Conservation (phyloP, 2,888 invertebrate genomes). For the Cryptus viduatorius region DNA sequence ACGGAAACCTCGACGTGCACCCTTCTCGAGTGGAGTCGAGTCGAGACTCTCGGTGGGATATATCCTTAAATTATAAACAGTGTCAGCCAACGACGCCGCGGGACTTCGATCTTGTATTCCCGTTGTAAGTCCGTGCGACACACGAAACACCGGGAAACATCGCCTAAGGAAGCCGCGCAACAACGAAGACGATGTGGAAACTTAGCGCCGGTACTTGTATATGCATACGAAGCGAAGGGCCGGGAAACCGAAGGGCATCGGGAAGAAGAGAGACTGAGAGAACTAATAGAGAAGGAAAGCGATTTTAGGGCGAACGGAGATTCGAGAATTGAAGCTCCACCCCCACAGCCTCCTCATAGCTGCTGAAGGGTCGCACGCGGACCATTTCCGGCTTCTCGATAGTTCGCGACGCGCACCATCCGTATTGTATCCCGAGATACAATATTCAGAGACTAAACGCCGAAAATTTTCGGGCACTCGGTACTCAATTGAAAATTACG, state of each 20-base stretch:
- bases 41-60: slow-evolving; percentile 50
- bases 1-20: slow-evolving; percentile 67
- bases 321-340: slow-evolving; percentile 47
- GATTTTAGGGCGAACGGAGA: slow-evolving; percentile 19
- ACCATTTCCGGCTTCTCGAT: slow-evolving; percentile 46
- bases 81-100: slow-evolving; percentile 74
- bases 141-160: slow-evolving; percentile 17
- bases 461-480: neutral
- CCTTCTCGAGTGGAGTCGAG: slow-evolving; percentile 60
- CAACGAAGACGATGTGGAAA: slow-evolving; percentile 55
- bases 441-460: neutral
- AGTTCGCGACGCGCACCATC: neutral
- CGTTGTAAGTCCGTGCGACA: slow-evolving; percentile 33
- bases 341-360: slow-evolving; percentile 1
- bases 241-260: slow-evolving; percentile 21
- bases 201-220: slow-evolving; percentile 54
- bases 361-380: slow-evolving; percentile 10
- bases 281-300: neutral
- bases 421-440: neutral
- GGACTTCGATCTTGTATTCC: slow-evolving; percentile 73
- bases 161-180: slow-evolving; percentile 50
- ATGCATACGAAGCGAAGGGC: neutral
- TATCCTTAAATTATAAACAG: slow-evolving; percentile 83
- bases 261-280: slow-evolving; percentile 27
- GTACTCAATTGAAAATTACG: neutral